Evolutionary conservation across 2,113 vertebrate genomes (phyloP).

Genomic region (Nestor notabilis): DNA sequence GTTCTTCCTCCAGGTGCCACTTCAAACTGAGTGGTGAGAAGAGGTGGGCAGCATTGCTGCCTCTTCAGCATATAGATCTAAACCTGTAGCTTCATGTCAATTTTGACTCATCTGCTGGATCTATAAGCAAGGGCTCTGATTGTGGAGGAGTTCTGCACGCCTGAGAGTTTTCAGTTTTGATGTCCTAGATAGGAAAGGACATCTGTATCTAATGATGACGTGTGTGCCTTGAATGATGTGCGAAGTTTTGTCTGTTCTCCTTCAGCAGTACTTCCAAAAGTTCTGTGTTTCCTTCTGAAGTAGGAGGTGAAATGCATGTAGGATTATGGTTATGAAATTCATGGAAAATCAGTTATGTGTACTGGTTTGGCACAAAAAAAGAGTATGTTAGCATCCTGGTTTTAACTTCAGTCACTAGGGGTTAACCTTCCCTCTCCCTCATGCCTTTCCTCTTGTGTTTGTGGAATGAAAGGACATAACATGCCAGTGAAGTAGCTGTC

Average conservation of each 20-base stretch:
- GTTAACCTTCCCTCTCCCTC: background rate
- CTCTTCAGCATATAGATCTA: background rate
- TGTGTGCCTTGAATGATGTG: background rate
- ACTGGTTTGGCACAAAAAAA: background rate
- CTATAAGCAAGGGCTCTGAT: background rate
- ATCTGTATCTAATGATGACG: background rate
- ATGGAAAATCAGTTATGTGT: background rate
- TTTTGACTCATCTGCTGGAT: background rate
- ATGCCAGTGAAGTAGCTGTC: background rate
- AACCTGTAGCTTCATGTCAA: background rate
- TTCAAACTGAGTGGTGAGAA: background rate
- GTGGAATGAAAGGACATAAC: background rate
- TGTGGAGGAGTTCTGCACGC: accelerated
- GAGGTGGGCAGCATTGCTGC: background rate
- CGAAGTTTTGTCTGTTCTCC: background rate
- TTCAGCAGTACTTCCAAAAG: background rate
- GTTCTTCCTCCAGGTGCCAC: background rate
- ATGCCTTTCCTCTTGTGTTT: background rate
- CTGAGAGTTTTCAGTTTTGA: background rate
- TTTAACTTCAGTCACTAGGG: background rate
- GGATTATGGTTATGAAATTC: background rate
- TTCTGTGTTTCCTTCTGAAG: background rate
- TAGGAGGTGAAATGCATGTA: background rate
- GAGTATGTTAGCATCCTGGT: background rate
- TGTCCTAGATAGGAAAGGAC: background rate